Evolutionary conservation across 2,797 vertebrate species (phyloP).

Genomic region (Melanotaenia trifasciata): DNA sequence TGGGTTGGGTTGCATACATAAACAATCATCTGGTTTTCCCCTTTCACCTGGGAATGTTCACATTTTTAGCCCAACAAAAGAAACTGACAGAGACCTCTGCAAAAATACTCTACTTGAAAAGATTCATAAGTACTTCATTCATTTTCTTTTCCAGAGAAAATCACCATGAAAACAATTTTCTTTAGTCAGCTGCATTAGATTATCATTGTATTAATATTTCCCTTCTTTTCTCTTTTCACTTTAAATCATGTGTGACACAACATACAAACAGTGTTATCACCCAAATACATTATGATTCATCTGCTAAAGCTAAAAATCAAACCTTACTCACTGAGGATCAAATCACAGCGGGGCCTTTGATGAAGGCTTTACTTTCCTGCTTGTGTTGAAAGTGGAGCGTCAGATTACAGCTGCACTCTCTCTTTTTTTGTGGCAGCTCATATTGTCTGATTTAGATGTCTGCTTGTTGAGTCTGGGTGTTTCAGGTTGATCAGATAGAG

Average conservation of each 20-base stretch:
- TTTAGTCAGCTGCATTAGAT: constrained; percentile 19
- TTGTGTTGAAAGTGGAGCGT: constrained; percentile 59
- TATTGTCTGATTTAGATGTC: constrained; percentile 55
- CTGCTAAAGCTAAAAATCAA: constrained; percentile 13
- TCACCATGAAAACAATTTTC: constrained; percentile 3
- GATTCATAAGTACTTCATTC: neutral
- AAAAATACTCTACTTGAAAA: constrained; percentile 20
- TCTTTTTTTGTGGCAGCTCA: constrained; percentile 53
- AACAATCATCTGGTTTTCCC: constrained; percentile 61
- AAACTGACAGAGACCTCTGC: constrained; percentile 31
- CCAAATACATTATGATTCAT: constrained; percentile 2
- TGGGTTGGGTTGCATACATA: constrained; percentile 63
- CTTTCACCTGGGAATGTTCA: constrained; percentile 41
- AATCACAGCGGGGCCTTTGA: constrained; percentile 66
- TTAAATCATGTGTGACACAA: constrained; percentile 1
- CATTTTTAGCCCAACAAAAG: constrained; percentile 42
- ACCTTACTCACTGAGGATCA: constrained; percentile 57
- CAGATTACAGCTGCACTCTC: constrained; percentile 64
- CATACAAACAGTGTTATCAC: constrained; percentile 5
- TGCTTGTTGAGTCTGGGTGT: constrained; percentile 62
- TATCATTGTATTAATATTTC: neutral
- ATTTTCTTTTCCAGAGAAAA: neutral
- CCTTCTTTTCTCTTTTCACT: neutral
- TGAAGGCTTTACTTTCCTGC: constrained; percentile 64
- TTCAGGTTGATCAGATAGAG: constrained; percentile 70